These are phyloP conservation scores for Macrosiphum euphorbiae DNA, from an alignment of 2,888 invertebrate genomes.

Conservation along the genomic window DNA sequence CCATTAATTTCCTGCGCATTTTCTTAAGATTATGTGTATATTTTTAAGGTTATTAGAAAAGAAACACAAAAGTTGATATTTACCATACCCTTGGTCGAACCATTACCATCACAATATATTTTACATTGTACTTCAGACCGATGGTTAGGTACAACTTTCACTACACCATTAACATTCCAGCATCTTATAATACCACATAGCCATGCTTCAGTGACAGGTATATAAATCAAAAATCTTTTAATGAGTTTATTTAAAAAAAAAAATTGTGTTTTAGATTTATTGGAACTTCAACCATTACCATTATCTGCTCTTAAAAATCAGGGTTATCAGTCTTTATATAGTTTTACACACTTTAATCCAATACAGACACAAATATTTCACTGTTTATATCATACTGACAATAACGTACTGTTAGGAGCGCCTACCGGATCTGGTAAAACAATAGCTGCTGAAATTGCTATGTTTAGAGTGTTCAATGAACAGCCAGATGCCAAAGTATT, in stretches of 20 bases:
- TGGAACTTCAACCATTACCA: conserved; percentile 92
- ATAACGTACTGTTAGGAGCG: conserved; percentile 93
- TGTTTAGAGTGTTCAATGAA: conserved; percentile 89
- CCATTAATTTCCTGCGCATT: conserved; percentile 26
- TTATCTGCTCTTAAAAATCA: conserved; percentile 84
- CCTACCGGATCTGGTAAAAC: conserved; percentile 99
- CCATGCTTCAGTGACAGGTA: conserved; percentile 92
- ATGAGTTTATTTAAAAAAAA: background rate
- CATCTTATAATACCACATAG: conserved; percentile 91
- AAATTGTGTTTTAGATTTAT: conserved; percentile 76
- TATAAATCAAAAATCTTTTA: conserved; percentile 47
- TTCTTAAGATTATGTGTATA: conserved; percentile 57
- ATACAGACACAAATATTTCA: conserved; percentile 99
- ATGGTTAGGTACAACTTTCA: conserved; percentile 78
- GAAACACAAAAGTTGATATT: conserved; percentile 90
- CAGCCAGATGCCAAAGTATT: conserved; percentile 84
- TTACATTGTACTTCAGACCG: conserved; percentile 89
- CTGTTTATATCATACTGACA: conserved; percentile 93
- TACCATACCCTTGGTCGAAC: conserved; percentile 94
- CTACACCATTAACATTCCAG: conserved; percentile 81
- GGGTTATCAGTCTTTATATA: conserved; percentile 85
- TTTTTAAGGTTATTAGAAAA: conserved; percentile 77
- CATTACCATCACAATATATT: conserved; percentile 92
- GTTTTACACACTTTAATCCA: conserved; percentile 96
- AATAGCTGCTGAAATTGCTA: conserved; percentile 96